These are phyloP conservation scores for Epinotia demarniana DNA, from an alignment of 2,888 invertebrate genomes.

Conservation along the genomic window DNA sequence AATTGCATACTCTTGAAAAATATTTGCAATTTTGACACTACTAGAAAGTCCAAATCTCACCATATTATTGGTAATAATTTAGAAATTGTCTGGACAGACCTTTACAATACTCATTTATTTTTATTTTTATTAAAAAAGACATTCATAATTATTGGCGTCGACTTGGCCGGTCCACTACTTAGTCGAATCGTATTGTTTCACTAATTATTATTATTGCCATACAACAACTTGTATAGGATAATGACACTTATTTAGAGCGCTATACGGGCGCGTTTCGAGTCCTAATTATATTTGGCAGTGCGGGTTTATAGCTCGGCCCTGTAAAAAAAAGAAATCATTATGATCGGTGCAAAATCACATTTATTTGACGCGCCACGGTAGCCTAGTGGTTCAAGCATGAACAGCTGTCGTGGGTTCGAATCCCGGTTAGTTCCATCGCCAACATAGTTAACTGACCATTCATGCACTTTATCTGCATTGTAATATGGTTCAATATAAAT, in stretches of 20 bases:
- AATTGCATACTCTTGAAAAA: too few species aligned
- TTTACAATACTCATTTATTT: background rate
- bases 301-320: slow-evolving; percentile 51
- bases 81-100: background rate
- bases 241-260: slow-evolving; percentile 36
- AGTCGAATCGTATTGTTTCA: slow-evolving; percentile 6
- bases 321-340: slow-evolving; percentile 38
- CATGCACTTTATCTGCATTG: too few species aligned
- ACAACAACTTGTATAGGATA: slow-evolving; percentile 35
- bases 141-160: background rate
- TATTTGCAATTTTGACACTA: too few species aligned
- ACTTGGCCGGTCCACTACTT: background rate
- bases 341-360: background rate
- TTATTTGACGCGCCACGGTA: too few species aligned
- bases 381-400: too few species aligned
- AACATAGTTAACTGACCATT: too few species aligned
- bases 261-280: slow-evolving; percentile 49
- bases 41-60: too few species aligned
- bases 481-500: too few species aligned
- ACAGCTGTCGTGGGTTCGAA: too few species aligned
- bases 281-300: slow-evolving; percentile 56
- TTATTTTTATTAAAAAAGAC: background rate
- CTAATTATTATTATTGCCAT: slow-evolving; percentile 45
- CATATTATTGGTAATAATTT: background rate
- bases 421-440: too few species aligned